phyloP scores from a whole-genome alignment of 1,140 invertebrate species.

The Lordiphosa stackelbergi region DNA sequence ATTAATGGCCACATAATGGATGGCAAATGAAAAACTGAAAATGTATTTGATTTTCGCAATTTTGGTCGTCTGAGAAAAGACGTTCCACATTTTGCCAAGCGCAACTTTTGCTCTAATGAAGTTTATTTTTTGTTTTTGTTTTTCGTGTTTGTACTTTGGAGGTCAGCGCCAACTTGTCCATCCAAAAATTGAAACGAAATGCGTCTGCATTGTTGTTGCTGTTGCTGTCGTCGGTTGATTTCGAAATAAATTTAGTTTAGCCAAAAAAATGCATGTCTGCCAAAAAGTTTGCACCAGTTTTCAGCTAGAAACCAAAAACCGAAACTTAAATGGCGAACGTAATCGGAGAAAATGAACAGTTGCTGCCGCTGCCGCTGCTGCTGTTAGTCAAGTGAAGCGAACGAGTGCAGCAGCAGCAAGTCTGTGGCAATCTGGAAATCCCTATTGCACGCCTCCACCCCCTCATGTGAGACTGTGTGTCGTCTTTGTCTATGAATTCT shows the following conservation, averaged over 20 bases:
- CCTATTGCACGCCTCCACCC: conserved; percentile 7
- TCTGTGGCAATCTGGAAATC: conserved; percentile 41
- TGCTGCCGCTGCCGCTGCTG: conserved; percentile 14
- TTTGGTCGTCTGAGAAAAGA: conserved; percentile 36
- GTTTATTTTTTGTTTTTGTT: conserved; percentile 26
- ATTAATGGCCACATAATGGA: conserved; percentile 48
- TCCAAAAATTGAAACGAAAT: conserved; percentile 40
- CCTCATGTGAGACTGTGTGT: conserved; percentile 5
- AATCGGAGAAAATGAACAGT: conserved; percentile 34
- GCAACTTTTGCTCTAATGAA: conserved; percentile 43
- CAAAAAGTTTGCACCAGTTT: conserved; percentile 48
- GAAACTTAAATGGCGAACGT: conserved; percentile 12
- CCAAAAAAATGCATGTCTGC: conserved; percentile 42
- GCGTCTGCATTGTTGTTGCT: conserved; percentile 19
- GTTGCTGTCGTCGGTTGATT: conserved; percentile 17
- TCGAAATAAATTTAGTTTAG: conserved; percentile 41
- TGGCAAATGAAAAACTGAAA: conserved; percentile 37
- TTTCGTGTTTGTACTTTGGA: conserved; percentile 31
- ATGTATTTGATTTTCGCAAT: conserved; percentile 41
- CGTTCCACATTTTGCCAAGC: conserved; percentile 35
- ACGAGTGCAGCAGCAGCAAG: conserved; percentile 21
- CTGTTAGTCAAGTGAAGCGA: conserved; percentile 34
- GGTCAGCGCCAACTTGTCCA: conserved; percentile 46
- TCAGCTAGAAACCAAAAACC: conserved; percentile 24
- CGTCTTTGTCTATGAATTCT: conserved; percentile 31